phyloP scores from a whole-genome alignment of 2,888 invertebrate genomes.

The Rhagophthalmus giganteus region DNA sequence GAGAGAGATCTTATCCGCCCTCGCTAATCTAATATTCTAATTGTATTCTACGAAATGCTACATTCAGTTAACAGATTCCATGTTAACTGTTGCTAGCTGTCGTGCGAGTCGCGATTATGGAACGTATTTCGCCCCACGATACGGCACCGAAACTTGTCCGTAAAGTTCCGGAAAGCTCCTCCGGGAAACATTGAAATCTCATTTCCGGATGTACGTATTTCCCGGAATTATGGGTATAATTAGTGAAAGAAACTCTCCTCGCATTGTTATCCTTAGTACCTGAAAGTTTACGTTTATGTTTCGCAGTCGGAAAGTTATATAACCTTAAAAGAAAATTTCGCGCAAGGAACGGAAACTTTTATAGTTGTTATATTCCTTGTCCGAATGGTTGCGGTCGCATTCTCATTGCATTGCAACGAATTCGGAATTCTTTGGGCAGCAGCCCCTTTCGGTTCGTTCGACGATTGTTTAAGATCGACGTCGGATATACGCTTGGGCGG shows the following conservation, averaged over 20 bases:
- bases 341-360: slow-evolving; percentile 3
- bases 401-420: slow-evolving; percentile 14
- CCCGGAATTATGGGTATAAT: slow-evolving; percentile 47
- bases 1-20: slow-evolving; percentile 50
- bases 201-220: slow-evolving; percentile 52
- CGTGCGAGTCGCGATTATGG: slow-evolving; percentile 38
- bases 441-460: slow-evolving; percentile 4
- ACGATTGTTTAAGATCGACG: slow-evolving; percentile 4
- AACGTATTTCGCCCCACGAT: slow-evolving; percentile 34
- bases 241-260: slow-evolving; percentile 48
- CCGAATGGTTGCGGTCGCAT: slow-evolving; percentile 11
- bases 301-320: not conserved
- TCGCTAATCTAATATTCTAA: slow-evolving; percentile 59
- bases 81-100: slow-evolving; percentile 52
- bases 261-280: slow-evolving; percentile 25
- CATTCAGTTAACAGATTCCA: slow-evolving; percentile 57
- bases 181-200: slow-evolving; percentile 57
- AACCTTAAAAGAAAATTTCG: not conserved
- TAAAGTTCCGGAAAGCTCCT: slow-evolving; percentile 50
- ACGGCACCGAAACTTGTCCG: slow-evolving; percentile 26
- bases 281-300: slow-evolving; percentile 15
- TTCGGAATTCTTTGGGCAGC: slow-evolving; percentile 9
- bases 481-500: slow-evolving; percentile 12
- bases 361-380: not conserved
- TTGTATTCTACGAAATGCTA: slow-evolving; percentile 57